These are phyloP conservation scores for Lutraria lutraria DNA, from an alignment of 2,888 invertebrate species.

Conservation along the genomic window DNA sequence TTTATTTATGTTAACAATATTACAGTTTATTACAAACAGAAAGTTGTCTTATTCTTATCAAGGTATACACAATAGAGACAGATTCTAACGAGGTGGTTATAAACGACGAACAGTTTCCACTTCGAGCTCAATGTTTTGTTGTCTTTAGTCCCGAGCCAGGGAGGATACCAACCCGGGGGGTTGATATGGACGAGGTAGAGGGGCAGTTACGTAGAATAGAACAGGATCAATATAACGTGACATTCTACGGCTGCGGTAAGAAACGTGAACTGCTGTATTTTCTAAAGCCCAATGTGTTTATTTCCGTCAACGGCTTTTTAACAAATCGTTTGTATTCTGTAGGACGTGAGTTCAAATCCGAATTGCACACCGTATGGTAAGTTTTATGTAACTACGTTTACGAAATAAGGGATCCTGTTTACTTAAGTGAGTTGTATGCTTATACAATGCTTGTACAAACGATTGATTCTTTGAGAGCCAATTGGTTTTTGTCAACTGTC, in stretches of 20 bases:
- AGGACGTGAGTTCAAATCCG: too few species aligned
- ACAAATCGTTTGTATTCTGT: too few species aligned
- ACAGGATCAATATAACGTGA: slow-evolving; percentile 41
- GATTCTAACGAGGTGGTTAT: slow-evolving; percentile 45
- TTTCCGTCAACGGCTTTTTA: background rate
- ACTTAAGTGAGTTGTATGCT: too few species aligned
- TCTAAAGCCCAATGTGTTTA: too few species aligned
- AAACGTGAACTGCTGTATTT: background rate
- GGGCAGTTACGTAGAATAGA: slow-evolving; percentile 26
- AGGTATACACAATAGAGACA: slow-evolving; percentile 45
- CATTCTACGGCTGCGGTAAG: slow-evolving; percentile 65
- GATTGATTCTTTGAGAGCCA: too few species aligned
- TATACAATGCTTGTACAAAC: too few species aligned
- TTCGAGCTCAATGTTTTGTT: slow-evolving; percentile 63
- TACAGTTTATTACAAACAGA: background rate
- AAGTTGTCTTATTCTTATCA: background rate
- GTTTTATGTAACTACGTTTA: too few species aligned
- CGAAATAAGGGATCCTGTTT: too few species aligned
- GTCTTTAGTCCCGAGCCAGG: slow-evolving; percentile 56
- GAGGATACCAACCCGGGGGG: slow-evolving; percentile 3
- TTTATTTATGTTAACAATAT: too few species aligned
- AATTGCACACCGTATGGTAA: too few species aligned
- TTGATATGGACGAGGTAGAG: slow-evolving; percentile 1
- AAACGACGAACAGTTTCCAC: slow-evolving; percentile 50
- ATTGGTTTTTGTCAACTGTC: too few species aligned